A percentile compares a stretch with the other conserved stretches of the same genome.
Conservation (phyloP, 2,888 invertebrate genomes). For the Caenorhabditis wallacei region DNA sequence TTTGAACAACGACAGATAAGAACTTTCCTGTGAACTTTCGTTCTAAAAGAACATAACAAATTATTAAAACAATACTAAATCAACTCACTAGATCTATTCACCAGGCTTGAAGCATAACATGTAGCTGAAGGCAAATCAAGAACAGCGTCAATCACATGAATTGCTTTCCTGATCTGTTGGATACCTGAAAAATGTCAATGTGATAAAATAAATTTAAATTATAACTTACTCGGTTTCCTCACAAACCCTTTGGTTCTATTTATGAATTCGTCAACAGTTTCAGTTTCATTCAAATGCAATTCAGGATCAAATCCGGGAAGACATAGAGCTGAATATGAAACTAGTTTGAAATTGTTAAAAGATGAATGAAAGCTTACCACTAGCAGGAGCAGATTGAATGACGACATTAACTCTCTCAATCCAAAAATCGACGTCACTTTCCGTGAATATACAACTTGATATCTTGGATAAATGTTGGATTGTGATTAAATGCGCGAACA, state of each 20-base stretch:
- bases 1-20: constrained; percentile 20
- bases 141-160: background rate
- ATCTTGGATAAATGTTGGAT: constrained; percentile 24
- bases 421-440: constrained; percentile 33
- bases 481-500: constrained; percentile 23
- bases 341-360: background rate
- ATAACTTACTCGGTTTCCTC: constrained; percentile 12
- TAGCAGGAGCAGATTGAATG: background rate
- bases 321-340: constrained; percentile 11
- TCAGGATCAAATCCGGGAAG: constrained; percentile 20
- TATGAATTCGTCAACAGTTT: constrained; percentile 13
- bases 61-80: background rate
- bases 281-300: constrained; percentile 9
- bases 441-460: constrained; percentile 21
- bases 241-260: constrained; percentile 24
- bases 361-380: background rate
- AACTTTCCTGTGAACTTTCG: constrained; percentile 22
- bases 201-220: background rate
- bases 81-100: constrained; percentile 8
- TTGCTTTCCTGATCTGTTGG: background rate
- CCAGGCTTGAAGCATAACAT: background rate
- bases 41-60: constrained; percentile 22
- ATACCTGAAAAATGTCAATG: background rate
- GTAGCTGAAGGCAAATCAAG: constrained; percentile 1
- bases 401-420: constrained; percentile 18